Evolutionary conservation across 2,797 vertebrate species (phyloP).

Genomic region (Phaenicophaeus curvirostris): DNA sequence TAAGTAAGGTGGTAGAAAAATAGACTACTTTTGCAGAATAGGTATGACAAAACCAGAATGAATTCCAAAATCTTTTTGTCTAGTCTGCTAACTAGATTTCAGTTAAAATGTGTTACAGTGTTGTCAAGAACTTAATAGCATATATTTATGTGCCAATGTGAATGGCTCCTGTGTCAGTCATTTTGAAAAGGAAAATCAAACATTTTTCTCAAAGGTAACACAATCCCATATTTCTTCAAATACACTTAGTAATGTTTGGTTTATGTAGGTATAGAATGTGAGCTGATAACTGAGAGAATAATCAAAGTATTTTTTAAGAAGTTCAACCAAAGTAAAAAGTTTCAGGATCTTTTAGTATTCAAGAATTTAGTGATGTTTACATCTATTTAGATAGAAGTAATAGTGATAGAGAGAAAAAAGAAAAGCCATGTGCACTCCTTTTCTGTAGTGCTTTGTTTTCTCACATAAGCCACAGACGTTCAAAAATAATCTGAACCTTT

Average conservation of each 20-base stretch:
- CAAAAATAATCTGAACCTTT: background rate
- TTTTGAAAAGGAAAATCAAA: background rate
- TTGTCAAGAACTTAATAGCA: background rate
- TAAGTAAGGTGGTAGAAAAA: background rate
- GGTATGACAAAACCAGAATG: background rate
- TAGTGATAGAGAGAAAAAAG: background rate
- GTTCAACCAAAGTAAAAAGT: background rate
- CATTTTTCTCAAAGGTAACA: background rate
- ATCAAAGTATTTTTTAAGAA: background rate
- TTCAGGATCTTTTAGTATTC: background rate
- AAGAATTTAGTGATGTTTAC: background rate
- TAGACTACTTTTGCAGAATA: background rate
- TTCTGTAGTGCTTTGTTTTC: background rate
- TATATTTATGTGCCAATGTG: background rate
- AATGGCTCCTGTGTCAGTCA: background rate
- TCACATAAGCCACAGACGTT: background rate
- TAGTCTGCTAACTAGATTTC: background rate
- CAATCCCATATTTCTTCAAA: background rate
- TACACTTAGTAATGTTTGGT: background rate
- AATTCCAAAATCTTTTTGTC: background rate
- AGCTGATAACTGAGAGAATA: background rate
- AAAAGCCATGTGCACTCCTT: background rate
- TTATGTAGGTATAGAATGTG: background rate
- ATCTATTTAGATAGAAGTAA: background rate
- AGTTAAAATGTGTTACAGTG: background rate